These are phyloP conservation scores for Rallus limicola DNA, from an alignment of 2,113 vertebrate species.

Conservation along the genomic window DNA sequence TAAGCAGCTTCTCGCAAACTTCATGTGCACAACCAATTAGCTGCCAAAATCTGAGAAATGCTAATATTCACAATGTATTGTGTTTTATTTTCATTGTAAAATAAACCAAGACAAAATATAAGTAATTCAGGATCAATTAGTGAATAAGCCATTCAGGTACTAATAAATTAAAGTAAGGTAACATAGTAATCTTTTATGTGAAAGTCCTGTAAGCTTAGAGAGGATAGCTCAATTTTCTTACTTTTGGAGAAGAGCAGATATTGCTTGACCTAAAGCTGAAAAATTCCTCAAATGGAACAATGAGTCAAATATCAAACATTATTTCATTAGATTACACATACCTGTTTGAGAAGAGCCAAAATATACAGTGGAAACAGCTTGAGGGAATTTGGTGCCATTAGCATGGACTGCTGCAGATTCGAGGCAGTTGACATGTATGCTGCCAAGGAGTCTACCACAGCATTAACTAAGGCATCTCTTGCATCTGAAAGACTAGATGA, in stretches of 20 bases:
- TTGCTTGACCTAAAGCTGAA: background rate
- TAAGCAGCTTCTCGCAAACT: background rate
- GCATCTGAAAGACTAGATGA: conserved; percentile 91
- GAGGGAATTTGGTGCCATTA: conserved; percentile 86
- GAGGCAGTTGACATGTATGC: conserved; percentile 88
- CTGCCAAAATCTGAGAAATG: background rate
- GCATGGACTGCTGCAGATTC: conserved; percentile 84
- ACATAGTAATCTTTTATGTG: background rate
- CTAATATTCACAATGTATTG: background rate
- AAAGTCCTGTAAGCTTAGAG: background rate
- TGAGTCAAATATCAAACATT: background rate
- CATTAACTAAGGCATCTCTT: conserved; percentile 93
- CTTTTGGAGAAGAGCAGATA: background rate
- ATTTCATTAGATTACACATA: conserved; percentile 15
- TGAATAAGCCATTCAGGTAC: background rate
- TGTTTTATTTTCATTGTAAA: background rate
- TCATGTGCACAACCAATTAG: background rate
- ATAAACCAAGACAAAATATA: background rate
- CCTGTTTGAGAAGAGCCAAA: conserved; percentile 95
- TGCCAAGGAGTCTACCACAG: conserved; percentile 87
- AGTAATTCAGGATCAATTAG: background rate
- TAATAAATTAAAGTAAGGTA: background rate
- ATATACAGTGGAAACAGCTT: conserved; percentile 92
- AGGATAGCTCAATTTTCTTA: background rate
- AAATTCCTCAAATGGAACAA: background rate